Conservation (phyloP, 2,888 invertebrate genomes). For the Acanthococcus lagerstroemiae region DNA sequence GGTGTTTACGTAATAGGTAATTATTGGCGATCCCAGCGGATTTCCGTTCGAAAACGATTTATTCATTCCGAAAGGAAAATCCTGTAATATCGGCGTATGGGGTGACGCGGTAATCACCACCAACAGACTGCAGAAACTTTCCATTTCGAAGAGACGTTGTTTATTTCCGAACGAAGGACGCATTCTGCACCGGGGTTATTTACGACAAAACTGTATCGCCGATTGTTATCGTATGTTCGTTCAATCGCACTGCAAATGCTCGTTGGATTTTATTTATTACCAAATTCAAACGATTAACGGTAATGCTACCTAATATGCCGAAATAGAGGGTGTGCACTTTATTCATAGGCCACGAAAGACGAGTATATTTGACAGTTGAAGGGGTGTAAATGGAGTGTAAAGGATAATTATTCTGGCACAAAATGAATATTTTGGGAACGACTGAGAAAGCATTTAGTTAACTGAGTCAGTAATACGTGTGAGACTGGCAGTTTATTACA, state of each 20-base stretch:
- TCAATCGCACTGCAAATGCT: conserved; percentile 39
- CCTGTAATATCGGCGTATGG: conserved; percentile 37
- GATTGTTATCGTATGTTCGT: conserved; percentile 37
- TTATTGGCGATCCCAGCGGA: conserved; percentile 38
- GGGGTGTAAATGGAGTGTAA: too few species aligned
- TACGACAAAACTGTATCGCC: conserved; percentile 32
- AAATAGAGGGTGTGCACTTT: too few species aligned
- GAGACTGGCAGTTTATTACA: too few species aligned
- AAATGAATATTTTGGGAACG: too few species aligned
- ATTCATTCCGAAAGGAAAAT: conserved; percentile 37
- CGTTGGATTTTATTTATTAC: conserved; percentile 39
- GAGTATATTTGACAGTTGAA: too few species aligned
- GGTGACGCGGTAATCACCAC: conserved; percentile 38
- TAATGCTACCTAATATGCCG: neutral
- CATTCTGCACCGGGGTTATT: conserved; percentile 31
- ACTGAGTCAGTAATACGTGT: too few species aligned
- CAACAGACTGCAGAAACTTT: conserved; percentile 19
- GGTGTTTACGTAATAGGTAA: conserved; percentile 32
- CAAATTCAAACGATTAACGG: conserved; percentile 19
- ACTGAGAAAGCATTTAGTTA: too few species aligned
- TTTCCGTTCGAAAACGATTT: conserved; percentile 38
- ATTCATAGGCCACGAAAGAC: too few species aligned
- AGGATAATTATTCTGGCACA: too few species aligned
- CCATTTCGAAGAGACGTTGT: conserved; percentile 26
- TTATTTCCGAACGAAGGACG: conserved; percentile 30